phyloP scores from a whole-genome alignment of 2,888 invertebrate species.

The Pachliopta kotzebuea region DNA sequence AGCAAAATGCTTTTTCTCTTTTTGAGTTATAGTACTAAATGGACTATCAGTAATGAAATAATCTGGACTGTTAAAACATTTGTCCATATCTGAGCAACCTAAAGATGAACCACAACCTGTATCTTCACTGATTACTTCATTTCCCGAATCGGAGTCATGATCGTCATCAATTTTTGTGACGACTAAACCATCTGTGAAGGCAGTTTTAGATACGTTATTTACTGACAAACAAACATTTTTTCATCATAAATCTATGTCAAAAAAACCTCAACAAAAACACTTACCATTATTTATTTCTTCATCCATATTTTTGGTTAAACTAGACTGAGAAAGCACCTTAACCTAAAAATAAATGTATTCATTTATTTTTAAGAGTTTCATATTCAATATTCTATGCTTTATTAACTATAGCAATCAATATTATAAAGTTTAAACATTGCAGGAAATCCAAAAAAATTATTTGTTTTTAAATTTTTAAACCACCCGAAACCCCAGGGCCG shows the following conservation, averaged over 20 bases:
- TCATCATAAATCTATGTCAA: neutral
- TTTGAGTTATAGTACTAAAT: constrained; percentile 32
- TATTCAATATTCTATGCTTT: neutral
- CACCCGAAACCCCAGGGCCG: too few species aligned
- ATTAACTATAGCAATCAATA: too few species aligned
- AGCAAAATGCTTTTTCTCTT: constrained; percentile 34
- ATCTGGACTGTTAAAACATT: constrained; percentile 59
- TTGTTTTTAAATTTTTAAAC: too few species aligned
- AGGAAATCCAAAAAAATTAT: too few species aligned
- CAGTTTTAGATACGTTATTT: neutral
- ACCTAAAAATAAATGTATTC: constrained; percentile 1
- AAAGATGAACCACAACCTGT: constrained; percentile 69
- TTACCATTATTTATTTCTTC: constrained; percentile 20
- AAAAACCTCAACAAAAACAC: neutral
- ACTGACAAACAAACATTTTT: neutral
- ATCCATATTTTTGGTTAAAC: neutral
- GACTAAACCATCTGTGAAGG: constrained; percentile 15
- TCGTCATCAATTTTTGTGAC: constrained; percentile 32
- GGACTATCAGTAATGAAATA: constrained; percentile 43
- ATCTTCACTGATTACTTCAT: constrained; percentile 57
- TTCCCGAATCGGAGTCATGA: constrained; percentile 41
- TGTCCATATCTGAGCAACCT: constrained; percentile 60
- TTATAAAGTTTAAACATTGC: too few species aligned
- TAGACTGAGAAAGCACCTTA: neutral
- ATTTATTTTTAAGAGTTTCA: neutral